Percentiles rank a stretch among this genome's conserved stretches.
phyloP scores from a whole-genome alignment of 1,140 invertebrate genomes.

The Drosophila ananassae region DNA sequence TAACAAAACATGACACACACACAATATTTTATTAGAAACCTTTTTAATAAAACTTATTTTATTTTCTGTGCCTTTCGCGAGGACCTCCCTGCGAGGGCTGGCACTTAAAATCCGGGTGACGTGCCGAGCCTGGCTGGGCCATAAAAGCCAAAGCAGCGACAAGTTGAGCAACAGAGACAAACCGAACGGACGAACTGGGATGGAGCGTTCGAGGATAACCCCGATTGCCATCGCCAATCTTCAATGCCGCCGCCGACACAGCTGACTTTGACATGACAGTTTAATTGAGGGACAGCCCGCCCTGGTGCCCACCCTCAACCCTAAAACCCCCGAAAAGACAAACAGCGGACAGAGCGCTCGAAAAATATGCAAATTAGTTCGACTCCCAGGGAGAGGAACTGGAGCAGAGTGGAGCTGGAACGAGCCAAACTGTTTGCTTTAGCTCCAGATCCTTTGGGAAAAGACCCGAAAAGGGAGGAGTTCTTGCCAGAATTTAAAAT shows the following conservation, averaged over 20 bases:
- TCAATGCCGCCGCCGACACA: conserved; percentile 54
- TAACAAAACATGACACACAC: background rate
- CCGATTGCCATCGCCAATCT: conserved; percentile 30
- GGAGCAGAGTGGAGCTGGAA: conserved; percentile 6
- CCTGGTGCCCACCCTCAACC: background rate
- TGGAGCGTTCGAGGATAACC: background rate
- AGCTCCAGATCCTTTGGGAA: conserved; percentile 10
- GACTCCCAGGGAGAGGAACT: conserved; percentile 33
- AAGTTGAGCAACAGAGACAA: background rate
- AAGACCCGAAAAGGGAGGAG: background rate
- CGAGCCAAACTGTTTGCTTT: conserved; percentile 35
- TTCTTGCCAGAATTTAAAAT: conserved; percentile 66
- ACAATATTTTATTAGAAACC: background rate
- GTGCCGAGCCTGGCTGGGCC: conserved; percentile 29
- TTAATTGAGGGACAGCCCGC: conserved; percentile 70
- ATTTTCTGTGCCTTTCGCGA: background rate
- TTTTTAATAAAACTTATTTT: background rate
- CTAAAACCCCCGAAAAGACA: conserved; percentile 9
- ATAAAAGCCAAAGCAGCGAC: conserved; percentile 36
- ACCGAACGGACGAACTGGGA: background rate
- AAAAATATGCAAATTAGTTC: conserved; percentile 76
- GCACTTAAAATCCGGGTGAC: conserved; percentile 45
- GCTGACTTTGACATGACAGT: conserved; percentile 77
- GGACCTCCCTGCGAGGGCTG: conserved; percentile 5
- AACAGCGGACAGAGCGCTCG: conserved; percentile 11